phyloP scores from a whole-genome alignment of 1,140 invertebrate genomes.

The Megalonaias nervosa region DNA sequence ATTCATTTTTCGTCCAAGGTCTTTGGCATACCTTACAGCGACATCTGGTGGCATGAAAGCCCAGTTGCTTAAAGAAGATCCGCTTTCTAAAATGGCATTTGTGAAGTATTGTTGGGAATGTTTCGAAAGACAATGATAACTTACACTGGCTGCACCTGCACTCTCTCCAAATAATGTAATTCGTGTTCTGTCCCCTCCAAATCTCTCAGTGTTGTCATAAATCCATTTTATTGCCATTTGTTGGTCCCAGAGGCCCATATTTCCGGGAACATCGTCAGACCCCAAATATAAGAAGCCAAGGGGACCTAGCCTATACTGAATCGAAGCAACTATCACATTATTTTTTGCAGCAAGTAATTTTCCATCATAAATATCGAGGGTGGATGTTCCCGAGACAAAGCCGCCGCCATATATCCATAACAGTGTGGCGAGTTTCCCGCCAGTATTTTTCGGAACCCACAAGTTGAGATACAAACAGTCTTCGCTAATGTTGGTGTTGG shows the following conservation, averaged over 20 bases:
- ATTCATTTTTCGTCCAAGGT: conserved; percentile 30
- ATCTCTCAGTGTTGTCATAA: conserved; percentile 71
- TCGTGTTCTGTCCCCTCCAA: conserved; percentile 76
- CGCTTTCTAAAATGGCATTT: conserved; percentile 78
- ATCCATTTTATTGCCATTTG: conserved; percentile 65
- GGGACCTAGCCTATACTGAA: conserved; percentile 66
- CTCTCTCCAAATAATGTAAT: conserved; percentile 42
- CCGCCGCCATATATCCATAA: conserved; percentile 21
- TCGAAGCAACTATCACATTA: conserved; percentile 63
- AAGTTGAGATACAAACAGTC: conserved; percentile 50
- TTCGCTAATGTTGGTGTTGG: conserved; percentile 42
- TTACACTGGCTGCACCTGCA: conserved; percentile 41
- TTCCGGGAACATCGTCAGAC: conserved; percentile 63
- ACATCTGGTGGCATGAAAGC: conserved; percentile 88
- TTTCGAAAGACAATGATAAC: conserved; percentile 73
- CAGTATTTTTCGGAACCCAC: conserved; percentile 79
- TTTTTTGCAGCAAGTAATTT: conserved; percentile 73
- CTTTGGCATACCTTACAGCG: conserved; percentile 78
- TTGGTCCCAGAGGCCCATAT: conserved; percentile 70
- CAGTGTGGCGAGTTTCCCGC: conserved; percentile 45
- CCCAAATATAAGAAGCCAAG: conserved; percentile 57
- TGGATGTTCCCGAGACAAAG: conserved; percentile 63
- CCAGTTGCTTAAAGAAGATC: conserved; percentile 84
- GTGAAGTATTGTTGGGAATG: conserved; percentile 87
- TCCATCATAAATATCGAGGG: conserved; percentile 73